Conservation (phyloP, 2,113 vertebrate genomes). For the Kobus ellipsiprymnus region DNA sequence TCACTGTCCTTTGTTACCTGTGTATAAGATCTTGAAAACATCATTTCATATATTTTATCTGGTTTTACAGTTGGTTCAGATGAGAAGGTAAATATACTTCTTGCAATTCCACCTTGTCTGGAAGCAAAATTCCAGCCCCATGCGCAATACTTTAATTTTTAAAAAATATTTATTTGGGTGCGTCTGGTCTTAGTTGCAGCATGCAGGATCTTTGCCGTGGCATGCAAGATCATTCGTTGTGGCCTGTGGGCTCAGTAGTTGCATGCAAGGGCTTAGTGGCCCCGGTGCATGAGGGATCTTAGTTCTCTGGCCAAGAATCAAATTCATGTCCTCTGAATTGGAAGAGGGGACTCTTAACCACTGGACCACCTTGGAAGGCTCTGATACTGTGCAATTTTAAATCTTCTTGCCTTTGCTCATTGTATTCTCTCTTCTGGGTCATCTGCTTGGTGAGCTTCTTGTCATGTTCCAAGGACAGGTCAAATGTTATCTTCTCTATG, state of each 20-base stretch:
- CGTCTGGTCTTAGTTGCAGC: background rate
- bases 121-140: background rate
- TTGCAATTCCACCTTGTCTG: background rate
- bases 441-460: background rate
- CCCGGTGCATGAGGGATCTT: background rate
- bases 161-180: background rate
- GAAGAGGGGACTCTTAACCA: background rate
- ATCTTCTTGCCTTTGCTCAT: background rate
- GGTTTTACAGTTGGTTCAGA: background rate
- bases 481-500: background rate
- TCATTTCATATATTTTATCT: background rate
- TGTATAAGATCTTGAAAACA: background rate
- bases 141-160: background rate
- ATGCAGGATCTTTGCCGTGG: background rate
- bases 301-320: background rate
- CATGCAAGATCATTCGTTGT: rapidly evolving
- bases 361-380: background rate
- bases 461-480: background rate
- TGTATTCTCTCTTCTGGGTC: background rate
- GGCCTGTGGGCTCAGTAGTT: background rate
- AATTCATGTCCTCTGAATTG: background rate
- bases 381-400: background rate
- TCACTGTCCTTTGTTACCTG: background rate
- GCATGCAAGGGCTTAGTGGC: background rate
- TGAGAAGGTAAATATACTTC: background rate